phyloP scores from a whole-genome alignment of 2,888 invertebrate species.

The Rhamphomyia laevipes region DNA sequence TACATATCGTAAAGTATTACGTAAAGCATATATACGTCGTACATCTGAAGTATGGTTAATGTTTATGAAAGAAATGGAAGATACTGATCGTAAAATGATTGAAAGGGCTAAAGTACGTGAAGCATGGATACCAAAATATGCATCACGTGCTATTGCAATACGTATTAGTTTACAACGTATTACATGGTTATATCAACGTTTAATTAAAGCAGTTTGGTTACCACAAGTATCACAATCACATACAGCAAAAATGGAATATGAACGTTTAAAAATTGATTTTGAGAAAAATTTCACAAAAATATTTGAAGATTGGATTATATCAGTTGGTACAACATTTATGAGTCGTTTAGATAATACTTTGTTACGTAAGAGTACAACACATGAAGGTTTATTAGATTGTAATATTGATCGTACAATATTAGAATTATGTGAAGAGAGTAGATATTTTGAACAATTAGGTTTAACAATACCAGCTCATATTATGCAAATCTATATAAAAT shows the following conservation, averaged over 20 bases:
- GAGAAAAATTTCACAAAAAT: slow-evolving; percentile 39
- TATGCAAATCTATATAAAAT: slow-evolving; percentile 49
- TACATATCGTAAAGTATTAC: slow-evolving; percentile 59
- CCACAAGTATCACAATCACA: slow-evolving; percentile 59
- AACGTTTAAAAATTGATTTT: slow-evolving; percentile 24
- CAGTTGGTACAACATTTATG: slow-evolving; percentile 47
- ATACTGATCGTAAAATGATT: slow-evolving; percentile 57
- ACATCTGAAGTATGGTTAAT: slow-evolving; percentile 57
- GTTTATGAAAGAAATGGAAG: slow-evolving; percentile 63
- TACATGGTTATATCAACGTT: slow-evolving; percentile 46
- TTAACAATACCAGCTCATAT: slow-evolving; percentile 59
- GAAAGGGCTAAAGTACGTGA: slow-evolving; percentile 48
- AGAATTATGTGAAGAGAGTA: slow-evolving; percentile 58
- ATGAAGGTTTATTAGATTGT: slow-evolving; percentile 58
- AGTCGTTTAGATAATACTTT: slow-evolving; percentile 55
- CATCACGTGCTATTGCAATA: slow-evolving; percentile 59
- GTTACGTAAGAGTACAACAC: slow-evolving; percentile 52
- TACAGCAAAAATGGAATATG: slow-evolving; percentile 43
- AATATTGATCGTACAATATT: slow-evolving; percentile 61
- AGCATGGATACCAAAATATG: slow-evolving; percentile 54
- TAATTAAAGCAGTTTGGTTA: slow-evolving; percentile 68
- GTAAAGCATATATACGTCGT: slow-evolving; percentile 55
- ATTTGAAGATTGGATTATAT: slow-evolving; percentile 46
- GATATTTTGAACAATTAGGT: slow-evolving; percentile 59
- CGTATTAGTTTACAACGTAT: slow-evolving; percentile 54